These are phyloP conservation scores for Sebastes variabilis DNA, from an alignment of 2,797 vertebrate species.

Conservation along the genomic window DNA sequence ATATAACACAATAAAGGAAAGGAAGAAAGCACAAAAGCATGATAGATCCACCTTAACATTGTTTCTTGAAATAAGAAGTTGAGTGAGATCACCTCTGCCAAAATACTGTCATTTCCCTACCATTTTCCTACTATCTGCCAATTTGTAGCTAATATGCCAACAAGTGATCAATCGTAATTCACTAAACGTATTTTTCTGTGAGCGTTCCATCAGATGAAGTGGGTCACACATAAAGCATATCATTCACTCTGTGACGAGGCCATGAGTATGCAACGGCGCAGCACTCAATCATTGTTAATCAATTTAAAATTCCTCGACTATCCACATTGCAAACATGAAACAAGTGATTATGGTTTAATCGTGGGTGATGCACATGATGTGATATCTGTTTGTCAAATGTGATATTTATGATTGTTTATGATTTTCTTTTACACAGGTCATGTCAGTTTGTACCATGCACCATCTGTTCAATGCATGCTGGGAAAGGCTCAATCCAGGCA, in stretches of 20 bases:
- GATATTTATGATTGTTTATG: neutral
- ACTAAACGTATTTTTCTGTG: slow-evolving; percentile 16
- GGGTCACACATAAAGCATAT: slow-evolving; percentile 36
- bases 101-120: neutral
- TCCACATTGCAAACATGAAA: neutral
- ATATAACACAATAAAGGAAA: neutral
- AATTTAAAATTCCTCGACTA: neutral
- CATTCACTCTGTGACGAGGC: slow-evolving; percentile 36
- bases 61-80: neutral
- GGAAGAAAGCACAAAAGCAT: neutral
- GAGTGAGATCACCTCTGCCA: neutral
- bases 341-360: neutral
- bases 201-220: slow-evolving; percentile 13
- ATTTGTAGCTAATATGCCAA: slow-evolving; percentile 17
- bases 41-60: neutral
- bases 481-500: neutral
- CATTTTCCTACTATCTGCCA: neutral
- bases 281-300: slow-evolving; percentile 42
- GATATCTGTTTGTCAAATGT: neutral
- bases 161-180: slow-evolving; percentile 34
- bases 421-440: neutral
- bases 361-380: neutral
- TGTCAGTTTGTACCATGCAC: neutral
- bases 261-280: slow-evolving; percentile 27
- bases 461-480: slow-evolving; percentile 1